A percentile compares a stretch with the other conserved stretches of the same genome.
These are phyloP conservation scores for Argopecten irradians DNA, from an alignment of 1,140 invertebrate species.

Conservation along the genomic window DNA sequence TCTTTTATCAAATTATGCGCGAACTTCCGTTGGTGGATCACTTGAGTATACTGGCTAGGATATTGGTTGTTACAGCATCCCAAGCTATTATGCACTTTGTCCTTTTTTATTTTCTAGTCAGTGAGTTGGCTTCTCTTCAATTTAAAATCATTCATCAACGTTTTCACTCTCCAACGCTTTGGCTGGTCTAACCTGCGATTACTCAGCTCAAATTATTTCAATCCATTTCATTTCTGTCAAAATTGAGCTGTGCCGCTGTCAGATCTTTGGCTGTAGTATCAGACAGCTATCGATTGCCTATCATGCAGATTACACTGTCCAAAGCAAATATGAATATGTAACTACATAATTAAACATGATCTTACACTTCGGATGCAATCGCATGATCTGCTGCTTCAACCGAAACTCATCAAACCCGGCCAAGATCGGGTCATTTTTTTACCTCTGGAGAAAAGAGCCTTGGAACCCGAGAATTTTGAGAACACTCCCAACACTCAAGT, in stretches of 20 bases:
- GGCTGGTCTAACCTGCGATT: neutral
- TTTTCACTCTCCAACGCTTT: neutral
- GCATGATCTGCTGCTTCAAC: neutral
- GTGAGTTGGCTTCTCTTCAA: neutral
- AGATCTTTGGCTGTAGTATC: neutral
- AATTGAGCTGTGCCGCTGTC: neutral
- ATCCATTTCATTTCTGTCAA: slow-evolving; percentile 22
- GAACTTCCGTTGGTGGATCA: neutral
- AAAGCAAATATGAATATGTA: slow-evolving; percentile 16
- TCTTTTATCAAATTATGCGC: slow-evolving; percentile 7
- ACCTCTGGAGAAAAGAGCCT: neutral
- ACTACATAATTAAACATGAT: slow-evolving; percentile 6
- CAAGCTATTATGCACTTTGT: neutral
- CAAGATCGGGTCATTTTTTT: neutral
- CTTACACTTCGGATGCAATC: slow-evolving; percentile 9
- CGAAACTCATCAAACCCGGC: neutral
- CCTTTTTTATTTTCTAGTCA: neutral
- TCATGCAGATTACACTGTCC: slow-evolving; percentile 8
- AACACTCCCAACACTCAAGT: neutral
- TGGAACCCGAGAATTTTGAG: neutral
- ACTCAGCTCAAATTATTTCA: slow-evolving; percentile 16
- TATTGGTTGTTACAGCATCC: neutral
- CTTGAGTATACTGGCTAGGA: neutral
- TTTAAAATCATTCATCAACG: slow-evolving; percentile 23
- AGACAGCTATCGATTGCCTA: neutral